A percentile compares a stretch with the other conserved stretches of the same genome.
Evolutionary conservation across 92 coral and sea anemone genomes (phyloP).

Genomic region (Blastomussa wellsi): DNA sequence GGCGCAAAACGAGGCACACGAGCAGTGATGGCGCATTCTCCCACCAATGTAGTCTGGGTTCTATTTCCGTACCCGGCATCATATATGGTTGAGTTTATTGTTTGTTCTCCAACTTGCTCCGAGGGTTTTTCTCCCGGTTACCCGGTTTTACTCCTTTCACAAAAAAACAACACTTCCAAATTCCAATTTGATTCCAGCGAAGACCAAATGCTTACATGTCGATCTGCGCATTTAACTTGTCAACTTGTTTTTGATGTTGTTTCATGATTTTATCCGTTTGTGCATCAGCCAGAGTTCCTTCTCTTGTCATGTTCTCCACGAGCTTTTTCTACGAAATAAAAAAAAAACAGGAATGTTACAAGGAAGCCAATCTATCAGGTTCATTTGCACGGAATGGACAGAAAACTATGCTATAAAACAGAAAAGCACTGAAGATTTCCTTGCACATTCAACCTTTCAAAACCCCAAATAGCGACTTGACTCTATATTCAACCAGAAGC

Average conservation of each 20-base stretch:
- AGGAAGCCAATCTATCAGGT: background rate
- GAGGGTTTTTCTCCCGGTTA: no score
- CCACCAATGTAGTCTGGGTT: no score
- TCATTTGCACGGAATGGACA: background rate
- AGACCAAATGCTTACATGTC: slow-evolving; percentile 67
- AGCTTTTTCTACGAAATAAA: slow-evolving; percentile 68
- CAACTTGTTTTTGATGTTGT: slow-evolving; percentile 94
- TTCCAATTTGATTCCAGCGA: no score
- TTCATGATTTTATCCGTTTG: slow-evolving; percentile 85
- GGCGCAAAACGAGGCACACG: no score
- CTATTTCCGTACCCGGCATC: no score
- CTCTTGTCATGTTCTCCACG: slow-evolving; percentile 91
- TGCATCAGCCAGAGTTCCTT: slow-evolving; percentile 91
- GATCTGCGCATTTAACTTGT: slow-evolving; percentile 78
- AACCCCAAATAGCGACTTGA: background rate
- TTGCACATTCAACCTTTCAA: background rate
- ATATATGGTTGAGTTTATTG: no score
- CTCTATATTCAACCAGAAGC: no score
- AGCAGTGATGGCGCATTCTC: no score
- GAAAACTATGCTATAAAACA: background rate
- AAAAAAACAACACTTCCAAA: no score
- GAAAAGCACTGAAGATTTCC: no score
- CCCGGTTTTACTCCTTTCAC: no score
- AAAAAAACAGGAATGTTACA: background rate
- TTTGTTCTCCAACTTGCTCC: no score